phyloP scores from a whole-genome alignment of 2,888 invertebrate genomes.

The Antheraea assamensis region DNA sequence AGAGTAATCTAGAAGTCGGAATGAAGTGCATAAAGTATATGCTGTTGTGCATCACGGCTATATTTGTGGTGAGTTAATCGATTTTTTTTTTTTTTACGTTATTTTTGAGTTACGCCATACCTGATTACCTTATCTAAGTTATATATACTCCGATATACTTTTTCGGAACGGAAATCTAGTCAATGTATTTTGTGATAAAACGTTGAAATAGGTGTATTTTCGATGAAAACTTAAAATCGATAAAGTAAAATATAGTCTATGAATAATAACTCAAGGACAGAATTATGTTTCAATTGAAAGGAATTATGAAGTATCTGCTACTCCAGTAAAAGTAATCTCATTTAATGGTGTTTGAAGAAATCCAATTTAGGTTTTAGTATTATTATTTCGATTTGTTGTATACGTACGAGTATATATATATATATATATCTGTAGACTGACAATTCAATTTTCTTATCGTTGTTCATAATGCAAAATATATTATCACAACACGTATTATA shows the following conservation, averaged over 20 bases:
- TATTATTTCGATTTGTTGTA: background rate
- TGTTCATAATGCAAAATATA: background rate
- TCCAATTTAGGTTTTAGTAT: background rate
- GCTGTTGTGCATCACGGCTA: slow-evolving; percentile 87
- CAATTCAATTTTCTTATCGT: too few relatives aligned
- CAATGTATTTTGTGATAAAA: background rate
- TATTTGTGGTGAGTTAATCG: slow-evolving; percentile 87
- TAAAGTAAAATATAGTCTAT: background rate
- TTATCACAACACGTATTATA: background rate
- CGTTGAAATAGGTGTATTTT: background rate
- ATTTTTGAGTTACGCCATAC: slow-evolving; percentile 29
- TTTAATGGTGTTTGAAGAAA: background rate
- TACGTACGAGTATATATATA: background rate
- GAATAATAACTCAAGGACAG: background rate
- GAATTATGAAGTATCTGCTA: background rate
- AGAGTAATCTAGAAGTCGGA: slow-evolving; percentile 80
- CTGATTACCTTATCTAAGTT: slow-evolving; percentile 35
- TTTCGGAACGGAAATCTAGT: slow-evolving; percentile 5
- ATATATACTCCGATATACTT: background rate
- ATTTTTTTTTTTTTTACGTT: slow-evolving; percentile 8
- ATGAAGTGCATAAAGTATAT: slow-evolving; percentile 90
- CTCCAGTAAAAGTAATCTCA: background rate
- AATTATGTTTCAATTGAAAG: background rate
- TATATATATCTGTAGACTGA: too few relatives aligned
- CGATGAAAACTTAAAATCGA: background rate